Percentiles rank a stretch among this genome's conserved stretches.
Evolutionary conservation across 92 coral and sea anemone genomes (phyloP).

Genomic region (Meandrina meandrites): DNA sequence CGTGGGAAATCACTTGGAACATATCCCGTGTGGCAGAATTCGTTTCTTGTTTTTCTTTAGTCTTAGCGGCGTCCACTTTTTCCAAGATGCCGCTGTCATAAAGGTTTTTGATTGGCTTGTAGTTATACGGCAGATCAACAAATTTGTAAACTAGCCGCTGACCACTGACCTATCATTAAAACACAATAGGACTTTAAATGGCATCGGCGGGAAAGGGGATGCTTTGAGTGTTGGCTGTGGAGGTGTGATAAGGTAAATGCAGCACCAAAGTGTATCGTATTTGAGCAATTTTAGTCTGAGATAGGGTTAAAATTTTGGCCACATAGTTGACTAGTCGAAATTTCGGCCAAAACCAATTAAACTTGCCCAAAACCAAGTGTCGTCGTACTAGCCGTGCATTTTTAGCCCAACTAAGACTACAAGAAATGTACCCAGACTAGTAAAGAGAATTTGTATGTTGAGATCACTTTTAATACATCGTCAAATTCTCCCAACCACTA

Average conservation of each 20-base stretch:
- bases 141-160: constrained; percentile 97
- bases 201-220: background rate
- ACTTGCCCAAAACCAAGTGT: too few species aligned
- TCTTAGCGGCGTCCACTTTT: background rate
- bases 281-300: background rate
- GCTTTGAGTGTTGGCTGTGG: background rate
- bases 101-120: constrained; percentile 78
- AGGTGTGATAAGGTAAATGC: background rate
- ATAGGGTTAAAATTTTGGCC: background rate
- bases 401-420: too few species aligned
- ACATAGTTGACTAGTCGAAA: too few species aligned
- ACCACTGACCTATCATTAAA: constrained; percentile 81
- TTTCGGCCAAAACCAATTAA: too few species aligned
- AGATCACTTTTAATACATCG: too few species aligned
- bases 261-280: background rate
- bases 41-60: background rate
- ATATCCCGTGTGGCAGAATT: background rate
- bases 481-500: too few species aligned
- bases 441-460: too few species aligned
- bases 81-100: constrained; percentile 31
- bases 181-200: background rate
- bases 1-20: constrained; percentile 25
- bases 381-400: too few species aligned
- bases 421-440: too few species aligned
- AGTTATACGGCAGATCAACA: constrained; percentile 91